Base-by-base conservation (phyloP, 2,888 invertebrate genomes). In the Miltochrista miniata region DNA sequence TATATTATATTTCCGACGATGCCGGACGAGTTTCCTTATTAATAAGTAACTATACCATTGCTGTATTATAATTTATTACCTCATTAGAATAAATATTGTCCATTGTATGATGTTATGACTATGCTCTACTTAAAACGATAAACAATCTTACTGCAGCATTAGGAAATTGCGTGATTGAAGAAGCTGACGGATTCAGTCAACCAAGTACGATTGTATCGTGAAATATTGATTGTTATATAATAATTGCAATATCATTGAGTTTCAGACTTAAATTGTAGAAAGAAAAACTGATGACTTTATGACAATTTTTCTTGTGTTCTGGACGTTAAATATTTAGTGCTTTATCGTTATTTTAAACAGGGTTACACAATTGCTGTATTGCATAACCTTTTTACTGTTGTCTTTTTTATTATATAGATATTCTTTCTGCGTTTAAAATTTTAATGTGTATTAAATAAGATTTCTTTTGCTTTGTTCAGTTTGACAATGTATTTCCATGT, bases 211-310 rank as follows among this genome's bases (percentile, higher is more conserved):
- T 33, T 30, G 45, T 42, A 41, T 46, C 13, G 37, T 53, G 48
- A 13, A 54, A 46, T 44, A 39, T 48, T 43, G 14, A 33, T 13
- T n/a, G 24, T 66, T 68, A 55, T 66, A 59, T 59, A 68, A 68
- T 14, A 7, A 10, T 59, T 43, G 30, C 44, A 41, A 42, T 45
- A 40, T 56, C 7, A 52, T 52, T 33, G 5, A 3, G 14, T 3
- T 13, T 14, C 10, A 36, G 36, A 4, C 10, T 14, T 36, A 14
- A 36, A 36, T 36, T 36, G 15, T n/a, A 36, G 14, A 36, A 36
- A 36, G 36, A 36, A 14, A 14, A 10, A 14, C 11, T 14, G 9
- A 36, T 14, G 10, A 14, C 14, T 36, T 10, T 15, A 24, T 24
- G 18, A 24, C 18, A 24, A 24, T 24, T 24, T 4, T 24, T n/a